Evolutionary conservation across 2,113 vertebrate genomes (phyloP).

Genomic region (Ivindomyrus marchei): DNA sequence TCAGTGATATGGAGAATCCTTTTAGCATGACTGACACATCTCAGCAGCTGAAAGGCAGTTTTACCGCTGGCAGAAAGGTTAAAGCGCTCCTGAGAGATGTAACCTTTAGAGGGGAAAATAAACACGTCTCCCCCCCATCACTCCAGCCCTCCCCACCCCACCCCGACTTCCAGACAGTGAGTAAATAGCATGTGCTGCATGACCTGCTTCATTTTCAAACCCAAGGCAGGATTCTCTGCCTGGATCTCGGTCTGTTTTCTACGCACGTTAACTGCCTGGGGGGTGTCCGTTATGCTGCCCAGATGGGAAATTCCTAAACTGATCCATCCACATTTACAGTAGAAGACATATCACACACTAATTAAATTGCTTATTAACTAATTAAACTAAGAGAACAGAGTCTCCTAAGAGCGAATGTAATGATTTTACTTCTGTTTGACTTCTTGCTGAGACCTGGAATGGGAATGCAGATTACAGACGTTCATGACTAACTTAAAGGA

Average conservation of each 20-base stretch:
- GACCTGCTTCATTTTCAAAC: slow-evolving; percentile 13
- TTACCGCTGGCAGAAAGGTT: not conserved
- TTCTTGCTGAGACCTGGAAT: not conserved
- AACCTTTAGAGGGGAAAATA: slow-evolving; percentile 18
- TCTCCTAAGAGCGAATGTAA: not conserved
- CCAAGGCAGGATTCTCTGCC: not conserved
- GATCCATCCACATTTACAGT: not conserved
- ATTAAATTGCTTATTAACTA: not conserved
- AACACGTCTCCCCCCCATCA: slow-evolving; percentile 17
- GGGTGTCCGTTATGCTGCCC: not conserved
- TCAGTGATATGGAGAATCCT: not conserved
- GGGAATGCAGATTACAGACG: not conserved
- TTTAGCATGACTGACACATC: not conserved
- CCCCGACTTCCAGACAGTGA: not conserved
- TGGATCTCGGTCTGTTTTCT: not conserved
- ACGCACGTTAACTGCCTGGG: not conserved
- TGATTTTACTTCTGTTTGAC: not conserved
- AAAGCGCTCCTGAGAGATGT: slow-evolving; percentile 7
- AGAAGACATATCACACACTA: not conserved
- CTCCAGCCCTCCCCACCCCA: not conserved
- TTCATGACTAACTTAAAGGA: not conserved
- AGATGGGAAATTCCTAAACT: not conserved
- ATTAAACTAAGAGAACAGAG: not conserved
- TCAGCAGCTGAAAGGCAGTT: not conserved
- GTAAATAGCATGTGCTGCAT: slow-evolving; percentile 17